These are phyloP conservation scores for Mercenaria mercenaria DNA, from an alignment of 1,140 invertebrate species.

Conservation along the genomic window DNA sequence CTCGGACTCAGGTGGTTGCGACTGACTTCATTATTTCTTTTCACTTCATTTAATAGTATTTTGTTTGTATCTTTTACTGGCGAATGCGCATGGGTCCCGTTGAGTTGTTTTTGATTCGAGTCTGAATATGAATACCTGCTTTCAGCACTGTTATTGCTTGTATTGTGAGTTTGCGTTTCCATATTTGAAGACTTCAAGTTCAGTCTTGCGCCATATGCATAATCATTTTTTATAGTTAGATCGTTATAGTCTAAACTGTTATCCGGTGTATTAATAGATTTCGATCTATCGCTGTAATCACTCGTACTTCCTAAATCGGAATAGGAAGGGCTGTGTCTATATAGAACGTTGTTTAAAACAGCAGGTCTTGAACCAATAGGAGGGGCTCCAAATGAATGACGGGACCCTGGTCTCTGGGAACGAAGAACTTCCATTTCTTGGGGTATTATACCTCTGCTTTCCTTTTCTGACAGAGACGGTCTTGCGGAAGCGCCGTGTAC, in stretches of 20 bases:
- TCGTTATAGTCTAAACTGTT: slow-evolving; percentile 52
- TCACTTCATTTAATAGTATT: slow-evolving; percentile 22
- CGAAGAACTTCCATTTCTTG: slow-evolving; percentile 7
- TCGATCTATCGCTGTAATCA: slow-evolving; percentile 43
- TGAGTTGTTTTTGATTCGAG: neutral
- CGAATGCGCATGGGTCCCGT: neutral
- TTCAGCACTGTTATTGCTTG: neutral
- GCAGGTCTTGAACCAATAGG: neutral
- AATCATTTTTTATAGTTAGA: slow-evolving; percentile 52
- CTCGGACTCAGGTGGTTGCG: slow-evolving; percentile 36
- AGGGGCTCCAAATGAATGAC: slow-evolving; percentile 45
- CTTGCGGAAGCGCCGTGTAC: slow-evolving; percentile 16
- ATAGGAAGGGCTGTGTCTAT: slow-evolving; percentile 25
- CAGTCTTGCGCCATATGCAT: slow-evolving; percentile 34
- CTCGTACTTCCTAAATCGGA: slow-evolving; percentile 46
- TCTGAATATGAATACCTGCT: neutral
- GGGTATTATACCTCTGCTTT: slow-evolving; percentile 3
- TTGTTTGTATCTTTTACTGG: slow-evolving; percentile 63
- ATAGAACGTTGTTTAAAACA: slow-evolving; percentile 40
- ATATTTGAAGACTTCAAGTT: slow-evolving; percentile 59
- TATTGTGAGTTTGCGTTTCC: slow-evolving; percentile 39
- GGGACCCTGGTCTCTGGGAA: neutral
- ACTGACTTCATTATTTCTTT: neutral
- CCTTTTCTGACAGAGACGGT: neutral
- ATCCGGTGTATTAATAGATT: slow-evolving; percentile 22